phyloP scores from a whole-genome alignment of 2,888 invertebrate species.

The Asteroscopus sphinx region DNA sequence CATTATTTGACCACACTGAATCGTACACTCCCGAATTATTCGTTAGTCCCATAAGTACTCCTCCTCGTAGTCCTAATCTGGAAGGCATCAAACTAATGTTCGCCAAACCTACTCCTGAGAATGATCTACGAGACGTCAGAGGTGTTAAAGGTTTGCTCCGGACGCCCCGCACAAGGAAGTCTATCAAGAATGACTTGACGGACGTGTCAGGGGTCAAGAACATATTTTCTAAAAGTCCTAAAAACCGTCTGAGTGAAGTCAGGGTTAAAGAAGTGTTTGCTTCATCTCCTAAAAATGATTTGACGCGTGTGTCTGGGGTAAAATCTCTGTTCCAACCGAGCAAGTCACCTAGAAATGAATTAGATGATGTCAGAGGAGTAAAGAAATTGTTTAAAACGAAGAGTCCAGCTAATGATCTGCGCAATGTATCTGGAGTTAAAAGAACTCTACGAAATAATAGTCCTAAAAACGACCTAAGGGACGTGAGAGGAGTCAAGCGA shows the following conservation, averaged over 20 bases:
- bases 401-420: conserved; percentile 74
- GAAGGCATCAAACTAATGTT: conserved; percentile 73
- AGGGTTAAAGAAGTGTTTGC: conserved; percentile 77
- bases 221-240: conserved; percentile 74
- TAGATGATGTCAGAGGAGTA: conserved; percentile 78
- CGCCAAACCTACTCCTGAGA: conserved; percentile 66
- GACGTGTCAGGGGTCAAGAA: conserved; percentile 79
- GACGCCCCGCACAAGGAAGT: conserved; percentile 70
- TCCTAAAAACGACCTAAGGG: conserved; percentile 73
- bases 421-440: conserved; percentile 79
- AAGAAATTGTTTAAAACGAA: conserved; percentile 69
- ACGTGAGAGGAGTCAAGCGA: conserved; percentile 73
- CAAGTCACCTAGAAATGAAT: conserved; percentile 74
- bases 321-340: conserved; percentile 60
- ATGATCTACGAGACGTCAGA: conserved; percentile 69
- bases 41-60: conserved; percentile 76
- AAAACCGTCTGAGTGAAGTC: conserved; percentile 67
- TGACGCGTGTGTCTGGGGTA: conserved; percentile 70
- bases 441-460: conserved; percentile 61
- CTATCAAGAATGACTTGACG: conserved; percentile 77
- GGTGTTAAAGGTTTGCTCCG: conserved; percentile 68
- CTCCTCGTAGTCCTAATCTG: conserved; percentile 68
- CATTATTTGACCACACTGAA: conserved; percentile 62
- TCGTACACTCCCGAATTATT: conserved; percentile 74
- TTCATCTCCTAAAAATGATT: conserved; percentile 60